phyloP scores from a whole-genome alignment of 2,888 invertebrate species.

The Diarsia dahlii region DNA sequence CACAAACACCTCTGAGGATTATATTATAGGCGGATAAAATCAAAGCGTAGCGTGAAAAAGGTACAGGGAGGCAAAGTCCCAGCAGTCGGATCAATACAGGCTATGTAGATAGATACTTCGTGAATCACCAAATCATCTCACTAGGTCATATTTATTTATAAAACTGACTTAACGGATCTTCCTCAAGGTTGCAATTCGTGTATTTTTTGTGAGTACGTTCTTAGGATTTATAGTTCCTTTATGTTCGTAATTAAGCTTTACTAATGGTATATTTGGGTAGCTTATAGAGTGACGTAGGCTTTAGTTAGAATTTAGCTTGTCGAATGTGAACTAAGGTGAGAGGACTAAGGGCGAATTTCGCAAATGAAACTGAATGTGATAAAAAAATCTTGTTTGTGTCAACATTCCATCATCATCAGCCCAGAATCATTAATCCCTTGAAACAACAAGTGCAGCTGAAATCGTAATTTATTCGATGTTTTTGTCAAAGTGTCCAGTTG shows the following conservation, averaged over 20 bases:
- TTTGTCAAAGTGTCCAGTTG: too few species aligned
- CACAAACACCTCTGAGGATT: too few species aligned
- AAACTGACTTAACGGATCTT: constrained; percentile 62
- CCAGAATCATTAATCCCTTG: too few species aligned
- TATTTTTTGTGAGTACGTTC: constrained; percentile 38
- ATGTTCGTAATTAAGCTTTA: constrained; percentile 37
- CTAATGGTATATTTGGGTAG: constrained; percentile 21
- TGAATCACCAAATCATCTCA: constrained; percentile 39
- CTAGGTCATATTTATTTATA: constrained; percentile 71
- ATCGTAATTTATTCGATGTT: too few species aligned
- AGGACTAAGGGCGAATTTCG: background rate
- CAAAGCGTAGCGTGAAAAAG: too few species aligned
- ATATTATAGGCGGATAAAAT: too few species aligned
- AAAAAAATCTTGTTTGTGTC: too few species aligned
- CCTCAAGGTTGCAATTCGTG: constrained; percentile 57
- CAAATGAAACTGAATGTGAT: background rate
- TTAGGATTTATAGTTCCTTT: constrained; percentile 29
- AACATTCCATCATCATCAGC: too few species aligned
- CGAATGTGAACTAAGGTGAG: background rate
- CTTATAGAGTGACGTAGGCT: constrained; percentile 15
- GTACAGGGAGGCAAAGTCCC: too few species aligned
- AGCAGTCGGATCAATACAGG: too few species aligned
- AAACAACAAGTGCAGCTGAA: too few species aligned
- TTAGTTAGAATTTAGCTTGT: background rate
- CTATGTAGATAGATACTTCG: background rate